Conservation (phyloP, 2,113 vertebrate species). For the Eidolon helvum region DNA sequence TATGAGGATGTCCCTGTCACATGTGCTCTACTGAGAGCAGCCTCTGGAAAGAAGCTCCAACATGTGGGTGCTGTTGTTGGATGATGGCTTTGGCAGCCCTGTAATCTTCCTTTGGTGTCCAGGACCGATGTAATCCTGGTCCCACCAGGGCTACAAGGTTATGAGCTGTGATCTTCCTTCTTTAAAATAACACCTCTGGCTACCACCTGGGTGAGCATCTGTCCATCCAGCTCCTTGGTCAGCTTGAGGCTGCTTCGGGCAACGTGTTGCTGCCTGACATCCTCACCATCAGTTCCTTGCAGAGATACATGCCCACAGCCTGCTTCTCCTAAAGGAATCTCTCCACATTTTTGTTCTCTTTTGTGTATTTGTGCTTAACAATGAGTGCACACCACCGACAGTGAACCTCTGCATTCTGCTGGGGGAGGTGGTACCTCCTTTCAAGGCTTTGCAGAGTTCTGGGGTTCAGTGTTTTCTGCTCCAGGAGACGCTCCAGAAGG, state of each 20-base stretch:
- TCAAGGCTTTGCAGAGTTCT: conserved; percentile 84
- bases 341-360: conserved; percentile 89
- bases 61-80: conserved; percentile 52
- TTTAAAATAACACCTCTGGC: no score
- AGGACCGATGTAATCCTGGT: conserved; percentile 77
- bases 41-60: conserved; percentile 59
- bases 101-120: conserved; percentile 79
- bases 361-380: conserved; percentile 87
- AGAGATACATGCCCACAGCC: conserved; percentile 51
- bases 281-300: no score
- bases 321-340: conserved; percentile 92
- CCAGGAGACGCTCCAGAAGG: conserved; percentile 93
- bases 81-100: conserved; percentile 77
- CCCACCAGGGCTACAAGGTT: conserved; percentile 61
- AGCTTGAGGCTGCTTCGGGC: no score
- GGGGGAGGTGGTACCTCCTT: conserved; percentile 85
- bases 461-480: conserved; percentile 86
- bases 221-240: no score
- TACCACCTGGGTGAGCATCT: no score
- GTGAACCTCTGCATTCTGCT: conserved; percentile 94
- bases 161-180: conserved; percentile 82
- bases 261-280: no score
- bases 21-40: background rate
- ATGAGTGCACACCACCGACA: conserved; percentile 97
- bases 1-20: background rate